Evolutionary conservation across 1,140 invertebrate species (phyloP), one percentile per base, ranked within the genome.

Genomic region (Drosophila lini): DNA sequence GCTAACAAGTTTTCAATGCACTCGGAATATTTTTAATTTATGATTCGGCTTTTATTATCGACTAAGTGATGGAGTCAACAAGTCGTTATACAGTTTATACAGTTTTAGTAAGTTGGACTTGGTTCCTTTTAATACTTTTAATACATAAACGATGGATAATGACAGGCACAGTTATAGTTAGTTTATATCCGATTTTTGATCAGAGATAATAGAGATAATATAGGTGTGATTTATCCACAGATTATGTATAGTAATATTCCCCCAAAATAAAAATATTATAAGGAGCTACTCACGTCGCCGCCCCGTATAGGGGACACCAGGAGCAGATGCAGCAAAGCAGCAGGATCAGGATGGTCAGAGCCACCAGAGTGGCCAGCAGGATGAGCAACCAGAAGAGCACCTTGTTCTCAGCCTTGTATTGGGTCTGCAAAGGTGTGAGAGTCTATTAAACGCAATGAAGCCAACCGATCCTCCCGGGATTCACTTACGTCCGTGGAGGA

Each of bases 241-340:
- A 19, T 62, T 28, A 19, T 10, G 15, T 13, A 1, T 9, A 25
- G 1, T 3, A 5, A 47, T 59, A 4, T 19, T 10, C 25, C 59
- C 59, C 34, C 40, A 5, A 6, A 25, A 28, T 5, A 16, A 10
- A 9, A 5, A 3, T n/a, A 22, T 4, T 2, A 1, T 3, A 6
- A 6, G 3, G 0, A 52, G 10, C 13, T 69, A 92, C 78, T 94
- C 93, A 94, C 94, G 94, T 94, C n/a, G 96, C 94, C 50, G 95
- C 95, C 93, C 95, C 95, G 78, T 97, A 97, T 55, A 96, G 94
- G 4, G 96, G 96, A 93, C 97, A 97, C 74, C 95, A 95, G 76
- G 95, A 94, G 89, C 96, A 97, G 58, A 97, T 95, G 81, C 96
- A 97, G 91, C 97, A 97, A 25, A 96, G 93, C 55, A 97, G 94